These are phyloP conservation scores for Campylomormyrus numenius DNA, from an alignment of 2,113 vertebrate genomes.

Conservation along the genomic window DNA sequence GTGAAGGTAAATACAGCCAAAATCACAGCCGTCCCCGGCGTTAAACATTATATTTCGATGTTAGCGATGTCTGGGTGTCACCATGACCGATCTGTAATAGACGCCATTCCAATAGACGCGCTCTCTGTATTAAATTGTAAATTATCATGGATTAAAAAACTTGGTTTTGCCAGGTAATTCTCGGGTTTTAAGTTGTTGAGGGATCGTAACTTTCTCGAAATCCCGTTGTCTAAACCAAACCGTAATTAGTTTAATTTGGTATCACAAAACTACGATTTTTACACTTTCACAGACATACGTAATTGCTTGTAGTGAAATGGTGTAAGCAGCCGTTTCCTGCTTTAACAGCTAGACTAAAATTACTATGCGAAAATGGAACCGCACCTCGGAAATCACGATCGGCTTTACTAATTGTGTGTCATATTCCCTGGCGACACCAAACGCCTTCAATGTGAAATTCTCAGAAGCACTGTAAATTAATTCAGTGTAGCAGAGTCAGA, in stretches of 20 bases:
- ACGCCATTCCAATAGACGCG: neutral
- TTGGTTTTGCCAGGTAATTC: neutral
- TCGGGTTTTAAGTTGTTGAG: neutral
- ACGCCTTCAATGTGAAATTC: constrained; percentile 41
- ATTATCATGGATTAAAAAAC: neutral
- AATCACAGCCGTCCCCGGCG: neutral
- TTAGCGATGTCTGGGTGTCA: neutral
- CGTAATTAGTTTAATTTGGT: neutral
- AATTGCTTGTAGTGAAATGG: neutral
- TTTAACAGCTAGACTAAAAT: neutral
- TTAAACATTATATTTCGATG: neutral
- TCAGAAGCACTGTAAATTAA: constrained; percentile 44
- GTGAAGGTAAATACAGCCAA: neutral
- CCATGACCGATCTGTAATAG: neutral
- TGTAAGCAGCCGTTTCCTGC: neutral
- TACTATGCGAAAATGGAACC: neutral
- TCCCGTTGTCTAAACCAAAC: neutral
- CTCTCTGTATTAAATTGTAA: neutral
- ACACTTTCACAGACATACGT: neutral
- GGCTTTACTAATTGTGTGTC: constrained; percentile 2
- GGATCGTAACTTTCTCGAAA: neutral
- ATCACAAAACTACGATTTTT: neutral
- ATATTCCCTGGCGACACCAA: constrained; percentile 27
- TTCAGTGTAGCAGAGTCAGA: constrained; percentile 34
- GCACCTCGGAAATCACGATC: neutral